Evolutionary conservation across 1,140 invertebrate genomes (phyloP), one percentile per base, ranked within the genome.

Genomic region (Coenobita brevimanus): DNA sequence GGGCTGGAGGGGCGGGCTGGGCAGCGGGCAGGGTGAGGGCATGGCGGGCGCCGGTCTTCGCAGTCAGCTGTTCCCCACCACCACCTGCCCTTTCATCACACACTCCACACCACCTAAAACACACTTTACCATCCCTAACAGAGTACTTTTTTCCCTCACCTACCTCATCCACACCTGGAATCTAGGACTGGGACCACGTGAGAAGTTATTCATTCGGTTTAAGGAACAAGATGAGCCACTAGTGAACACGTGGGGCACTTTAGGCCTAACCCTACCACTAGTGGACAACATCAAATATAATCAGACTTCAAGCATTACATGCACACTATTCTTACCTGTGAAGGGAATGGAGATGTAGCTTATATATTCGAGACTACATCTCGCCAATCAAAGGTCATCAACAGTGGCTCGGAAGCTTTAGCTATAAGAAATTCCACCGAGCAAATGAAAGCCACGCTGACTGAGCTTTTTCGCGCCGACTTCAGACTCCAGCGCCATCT

Each of bases 361-460:
- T n/a, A 24, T 30, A 62, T 27, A n/a, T 15, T 60, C 15, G 30
- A 27, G 24, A 73, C 41, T 71, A 82, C 81, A 82, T 82, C 62
- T 73, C 33, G 60, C 50, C n/a, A 0, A 6, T 2, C 54, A 41
- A 27, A 6, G 36, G 2, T 50, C 41, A 15, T n/a, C 73, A 76
- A 30, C 73, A 24, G 27, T 30, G 24, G 67, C 3, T 30, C 24
- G 24, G 67, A 0, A 24, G 41, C 54, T 64, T 33, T n/a, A n/a
- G 15, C 36, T 30, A 30, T 24, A n/a, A 8, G 3, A 62, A 85
- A 76, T 81, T 81, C 79, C 86, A 73, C n/a, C 27, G 76, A 64
- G 43, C 36, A 80, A 86, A 84, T 85, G 82, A 85, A 89, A 89
- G 88, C 88, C 88, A 89, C 88, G 88, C 88, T 89, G 82, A 80